phyloP scores from a whole-genome alignment of 1,140 invertebrate genomes.

The Zaprionus ghesquierei region DNA sequence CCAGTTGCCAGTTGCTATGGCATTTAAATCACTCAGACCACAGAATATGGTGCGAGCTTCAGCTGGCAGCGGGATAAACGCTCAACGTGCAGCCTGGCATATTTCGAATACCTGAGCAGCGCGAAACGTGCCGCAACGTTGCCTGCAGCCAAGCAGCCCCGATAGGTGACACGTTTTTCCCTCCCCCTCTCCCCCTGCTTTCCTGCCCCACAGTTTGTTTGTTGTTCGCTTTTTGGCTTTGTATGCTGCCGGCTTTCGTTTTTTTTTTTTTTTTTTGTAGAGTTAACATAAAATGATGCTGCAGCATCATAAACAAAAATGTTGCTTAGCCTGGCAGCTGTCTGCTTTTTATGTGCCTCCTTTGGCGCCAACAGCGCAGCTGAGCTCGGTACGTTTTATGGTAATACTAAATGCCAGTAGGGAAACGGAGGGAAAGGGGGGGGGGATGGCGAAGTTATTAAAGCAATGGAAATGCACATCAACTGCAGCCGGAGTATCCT shows the following conservation, averaged over 20 bases:
- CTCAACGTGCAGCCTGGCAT: constrained; percentile 3
- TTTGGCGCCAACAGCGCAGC: constrained; percentile 26
- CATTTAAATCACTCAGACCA: constrained; percentile 62
- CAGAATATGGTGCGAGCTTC: constrained; percentile 6
- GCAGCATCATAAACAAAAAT: constrained; percentile 66
- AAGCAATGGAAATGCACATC: constrained; percentile 53
- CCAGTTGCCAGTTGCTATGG: constrained; percentile 12
- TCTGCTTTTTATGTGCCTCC: constrained; percentile 55
- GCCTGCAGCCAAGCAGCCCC: constrained; percentile 24
- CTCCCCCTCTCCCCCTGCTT: neutral
- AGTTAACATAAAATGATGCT: constrained; percentile 49
- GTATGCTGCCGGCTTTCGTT: neutral
- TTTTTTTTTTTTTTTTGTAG: too few relatives aligned
- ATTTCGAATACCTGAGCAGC: constrained; percentile 32
- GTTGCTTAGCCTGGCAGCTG: constrained; percentile 61
- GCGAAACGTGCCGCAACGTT: constrained; percentile 37
- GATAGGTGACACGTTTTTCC: constrained; percentile 33
- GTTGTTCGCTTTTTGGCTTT: neutral
- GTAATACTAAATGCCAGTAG: constrained; percentile 13
- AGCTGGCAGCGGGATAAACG: neutral
- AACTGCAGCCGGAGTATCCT: constrained; percentile 28
- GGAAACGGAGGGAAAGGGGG: neutral
- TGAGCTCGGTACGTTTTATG: constrained; percentile 27
- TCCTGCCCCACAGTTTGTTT: neutral
- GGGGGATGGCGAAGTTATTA: constrained; percentile 36